Conservation (phyloP, 2,888 invertebrate species). For the Teleogryllus oceanicus region DNA sequence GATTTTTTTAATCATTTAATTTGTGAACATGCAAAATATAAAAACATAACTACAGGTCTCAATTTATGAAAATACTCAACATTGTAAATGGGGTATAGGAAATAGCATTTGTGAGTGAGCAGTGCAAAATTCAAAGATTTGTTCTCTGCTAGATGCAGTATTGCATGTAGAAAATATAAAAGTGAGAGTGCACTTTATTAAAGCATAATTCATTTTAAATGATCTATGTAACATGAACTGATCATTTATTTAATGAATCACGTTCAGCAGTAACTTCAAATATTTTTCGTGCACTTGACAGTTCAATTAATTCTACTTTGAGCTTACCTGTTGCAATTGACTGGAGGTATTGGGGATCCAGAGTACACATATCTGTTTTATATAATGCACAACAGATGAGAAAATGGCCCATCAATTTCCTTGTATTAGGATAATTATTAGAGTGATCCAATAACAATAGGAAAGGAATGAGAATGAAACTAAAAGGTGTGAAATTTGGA, state of each 20-base stretch:
- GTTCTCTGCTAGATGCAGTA: neutral
- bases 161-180: neutral
- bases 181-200: neutral
- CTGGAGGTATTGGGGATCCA: neutral
- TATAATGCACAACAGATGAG: slow-evolving; percentile 18
- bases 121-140: neutral
- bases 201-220: neutral
- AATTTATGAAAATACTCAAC: neutral
- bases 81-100: neutral
- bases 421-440: slow-evolving; percentile 20
- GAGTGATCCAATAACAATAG: neutral
- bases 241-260: neutral
- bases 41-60: no score
- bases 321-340: neutral
- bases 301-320: neutral
- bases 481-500: no score
- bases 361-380: slow-evolving; percentile 11
- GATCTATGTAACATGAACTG: neutral
- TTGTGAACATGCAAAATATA: no score
- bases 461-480: neutral
- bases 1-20: no score
- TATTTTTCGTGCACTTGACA: neutral
- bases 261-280: neutral
- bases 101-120: neutral
- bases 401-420: slow-evolving; percentile 1